Evolutionary conservation across 2,797 vertebrate genomes (phyloP).

Genomic region (Paramormyrops hopkinsi): DNA sequence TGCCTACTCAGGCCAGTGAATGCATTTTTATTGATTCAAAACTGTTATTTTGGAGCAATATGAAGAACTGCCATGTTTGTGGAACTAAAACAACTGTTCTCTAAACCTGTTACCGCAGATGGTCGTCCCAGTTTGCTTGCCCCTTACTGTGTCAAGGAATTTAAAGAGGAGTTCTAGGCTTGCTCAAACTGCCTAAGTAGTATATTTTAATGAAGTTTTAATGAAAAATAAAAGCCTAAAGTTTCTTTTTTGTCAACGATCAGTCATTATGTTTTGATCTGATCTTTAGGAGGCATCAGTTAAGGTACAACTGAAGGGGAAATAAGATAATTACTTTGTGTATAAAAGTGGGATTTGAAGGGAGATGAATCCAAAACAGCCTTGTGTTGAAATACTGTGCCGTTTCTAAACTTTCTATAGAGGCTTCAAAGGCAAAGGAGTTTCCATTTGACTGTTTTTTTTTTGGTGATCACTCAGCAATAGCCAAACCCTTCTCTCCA

Average conservation of each 20-base stretch:
- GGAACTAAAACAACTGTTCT: neutral
- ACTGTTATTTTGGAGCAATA: neutral
- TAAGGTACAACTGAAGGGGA: neutral
- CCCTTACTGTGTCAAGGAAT: neutral
- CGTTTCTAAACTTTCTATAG: neutral
- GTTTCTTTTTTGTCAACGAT: neutral
- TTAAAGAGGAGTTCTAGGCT: neutral
- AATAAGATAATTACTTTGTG: neutral
- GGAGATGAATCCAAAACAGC: neutral
- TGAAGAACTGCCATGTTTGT: neutral
- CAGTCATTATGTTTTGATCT: neutral
- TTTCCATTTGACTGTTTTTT: neutral
- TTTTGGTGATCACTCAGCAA: neutral
- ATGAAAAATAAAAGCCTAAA: neutral
- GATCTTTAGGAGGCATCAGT: neutral
- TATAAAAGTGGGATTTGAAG: neutral
- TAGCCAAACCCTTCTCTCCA: neutral
- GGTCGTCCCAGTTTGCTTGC: neutral
- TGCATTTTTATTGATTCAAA: slow-evolving; percentile 1
- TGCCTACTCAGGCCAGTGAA: neutral
- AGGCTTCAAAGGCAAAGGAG: neutral
- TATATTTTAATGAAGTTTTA: neutral
- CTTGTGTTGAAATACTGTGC: neutral
- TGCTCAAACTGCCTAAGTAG: neutral
- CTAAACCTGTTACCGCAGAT: neutral